Evolutionary conservation across 2,797 vertebrate species (phyloP).

Genomic region (Chelonia mydas): DNA sequence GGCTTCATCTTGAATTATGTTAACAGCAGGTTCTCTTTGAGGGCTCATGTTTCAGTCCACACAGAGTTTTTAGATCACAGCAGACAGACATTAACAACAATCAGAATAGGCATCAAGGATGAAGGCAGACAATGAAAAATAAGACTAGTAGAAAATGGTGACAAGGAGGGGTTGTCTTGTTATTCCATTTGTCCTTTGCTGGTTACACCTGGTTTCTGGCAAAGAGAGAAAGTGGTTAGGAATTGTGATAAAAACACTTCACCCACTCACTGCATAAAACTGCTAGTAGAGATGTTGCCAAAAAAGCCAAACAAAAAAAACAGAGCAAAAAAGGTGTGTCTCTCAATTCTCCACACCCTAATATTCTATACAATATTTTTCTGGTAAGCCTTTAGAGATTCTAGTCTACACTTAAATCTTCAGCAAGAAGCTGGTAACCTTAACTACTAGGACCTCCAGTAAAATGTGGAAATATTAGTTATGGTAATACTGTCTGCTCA

Average conservation of each 20-base stretch:
- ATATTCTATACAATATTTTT: no score
- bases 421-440: no score
- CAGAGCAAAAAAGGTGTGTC: no score
- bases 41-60: slow-evolving; percentile 26
- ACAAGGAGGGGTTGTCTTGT: slow-evolving; percentile 60
- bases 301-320: no score
- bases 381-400: no score
- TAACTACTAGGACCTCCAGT: neutral
- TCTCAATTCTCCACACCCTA: no score
- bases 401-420: neutral
- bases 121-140: slow-evolving; percentile 31
- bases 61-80: slow-evolving; percentile 3
- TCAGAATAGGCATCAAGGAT: neutral
- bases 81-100: neutral
- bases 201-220: slow-evolving; percentile 19
- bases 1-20: slow-evolving; percentile 50
- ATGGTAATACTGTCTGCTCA: neutral
- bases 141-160: slow-evolving; percentile 35
- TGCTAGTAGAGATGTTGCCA: no score
- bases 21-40: slow-evolving; percentile 57
- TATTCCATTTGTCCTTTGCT: slow-evolving; percentile 62
- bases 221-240: neutral
- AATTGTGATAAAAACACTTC: neutral
- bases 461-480: neutral
- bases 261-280: no score